phyloP scores from a whole-genome alignment of 2,797 vertebrate species.

The Phrynocephalus guinanensis region DNA sequence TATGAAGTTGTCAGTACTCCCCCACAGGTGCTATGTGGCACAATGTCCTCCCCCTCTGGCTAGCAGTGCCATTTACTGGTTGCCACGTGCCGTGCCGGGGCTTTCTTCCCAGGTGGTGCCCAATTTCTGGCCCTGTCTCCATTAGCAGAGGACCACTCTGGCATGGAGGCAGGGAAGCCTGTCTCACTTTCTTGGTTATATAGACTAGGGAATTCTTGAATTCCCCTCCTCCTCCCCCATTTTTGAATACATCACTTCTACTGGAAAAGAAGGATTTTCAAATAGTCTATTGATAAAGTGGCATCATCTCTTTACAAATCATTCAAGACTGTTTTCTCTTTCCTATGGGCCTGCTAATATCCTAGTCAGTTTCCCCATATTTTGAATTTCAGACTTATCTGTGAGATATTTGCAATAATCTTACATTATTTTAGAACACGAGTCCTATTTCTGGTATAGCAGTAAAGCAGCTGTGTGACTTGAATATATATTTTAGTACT shows the following conservation, averaged over 20 bases:
- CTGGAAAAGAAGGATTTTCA: conserved; percentile 16
- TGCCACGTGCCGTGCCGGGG: no score
- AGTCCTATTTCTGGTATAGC: fast-evolving
- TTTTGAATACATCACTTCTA: not conserved
- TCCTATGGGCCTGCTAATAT: not conserved
- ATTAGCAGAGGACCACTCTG: no score
- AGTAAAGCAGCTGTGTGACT: not conserved
- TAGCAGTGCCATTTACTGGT: no score
- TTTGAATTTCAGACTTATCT: not conserved
- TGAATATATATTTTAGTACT: conserved; percentile 29
- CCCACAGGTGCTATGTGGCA: no score
- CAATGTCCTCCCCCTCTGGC: no score
- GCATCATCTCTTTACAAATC: not conserved
- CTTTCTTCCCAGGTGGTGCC: no score
- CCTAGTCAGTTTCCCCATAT: not conserved
- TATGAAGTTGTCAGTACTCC: no score
- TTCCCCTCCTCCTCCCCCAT: no score
- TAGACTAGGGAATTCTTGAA: not conserved
- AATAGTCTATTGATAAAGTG: not conserved
- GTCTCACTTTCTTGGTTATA: no score
- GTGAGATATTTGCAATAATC: not conserved
- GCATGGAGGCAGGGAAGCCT: no score
- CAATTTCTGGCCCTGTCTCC: no score
- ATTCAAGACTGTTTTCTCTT: not conserved
- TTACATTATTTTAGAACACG: not conserved